phyloP scores from a whole-genome alignment of 2,888 invertebrate species.

The Drosophila mercatorum region DNA sequence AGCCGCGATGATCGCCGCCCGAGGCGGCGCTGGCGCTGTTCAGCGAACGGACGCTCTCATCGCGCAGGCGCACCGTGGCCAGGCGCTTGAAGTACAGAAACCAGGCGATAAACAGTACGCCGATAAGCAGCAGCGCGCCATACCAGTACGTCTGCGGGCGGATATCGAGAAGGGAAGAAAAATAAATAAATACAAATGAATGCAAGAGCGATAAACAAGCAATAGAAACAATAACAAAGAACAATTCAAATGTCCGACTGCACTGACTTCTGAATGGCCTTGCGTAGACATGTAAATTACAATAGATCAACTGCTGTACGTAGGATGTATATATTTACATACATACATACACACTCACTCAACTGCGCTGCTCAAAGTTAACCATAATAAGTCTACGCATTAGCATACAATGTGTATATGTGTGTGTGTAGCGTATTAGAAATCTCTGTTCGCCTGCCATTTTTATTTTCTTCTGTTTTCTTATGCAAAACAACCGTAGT shows the following conservation, averaged over 20 bases:
- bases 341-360: too few relatives aligned
- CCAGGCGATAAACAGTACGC: slow-evolving; percentile 74
- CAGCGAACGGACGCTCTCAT: slow-evolving; percentile 56
- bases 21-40: slow-evolving; percentile 51
- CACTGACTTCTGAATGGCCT: slow-evolving; percentile 5
- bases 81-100: slow-evolving; percentile 79
- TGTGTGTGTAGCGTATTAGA: neutral
- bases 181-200: neutral
- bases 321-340: neutral
- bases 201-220: neutral
- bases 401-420: neutral
- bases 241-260: neutral
- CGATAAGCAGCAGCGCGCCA: slow-evolving; percentile 69
- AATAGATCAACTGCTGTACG: too few relatives aligned
- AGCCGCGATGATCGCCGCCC: slow-evolving; percentile 71
- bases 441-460: neutral
- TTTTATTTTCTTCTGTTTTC: too few relatives aligned
- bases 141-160: slow-evolving; percentile 77
- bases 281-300: neutral
- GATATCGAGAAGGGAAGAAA: neutral
- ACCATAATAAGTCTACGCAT: neutral
- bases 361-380: neutral
- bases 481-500: slow-evolving; percentile 8
- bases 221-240: slow-evolving; percentile 1
- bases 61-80: slow-evolving; percentile 58